Evolutionary conservation across 53 echinoderm and acorn worm species (phyloP).

Genomic region (Arbacia lixula): DNA sequence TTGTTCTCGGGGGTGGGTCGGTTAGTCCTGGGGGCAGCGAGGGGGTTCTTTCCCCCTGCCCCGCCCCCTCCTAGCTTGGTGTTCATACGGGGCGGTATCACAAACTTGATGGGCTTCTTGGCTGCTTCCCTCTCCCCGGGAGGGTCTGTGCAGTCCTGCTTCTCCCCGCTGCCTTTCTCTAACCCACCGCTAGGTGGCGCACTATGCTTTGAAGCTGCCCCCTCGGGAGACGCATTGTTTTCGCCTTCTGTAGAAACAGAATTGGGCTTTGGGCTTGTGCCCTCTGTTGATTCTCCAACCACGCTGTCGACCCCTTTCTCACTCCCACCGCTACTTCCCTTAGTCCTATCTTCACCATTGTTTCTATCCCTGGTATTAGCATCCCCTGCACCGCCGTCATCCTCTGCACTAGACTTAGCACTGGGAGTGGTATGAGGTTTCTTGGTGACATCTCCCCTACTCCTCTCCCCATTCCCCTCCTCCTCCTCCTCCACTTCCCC

Average conservation of each 20-base stretch:
- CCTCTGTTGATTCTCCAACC: not conserved
- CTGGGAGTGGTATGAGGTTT: no score
- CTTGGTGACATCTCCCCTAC: not conserved
- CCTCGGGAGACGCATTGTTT: not conserved
- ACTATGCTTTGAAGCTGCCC: no score
- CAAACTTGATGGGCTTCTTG: slow-evolving; percentile 50
- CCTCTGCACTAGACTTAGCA: not conserved
- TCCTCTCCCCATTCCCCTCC: not conserved
- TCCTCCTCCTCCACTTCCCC: slow-evolving; percentile 19
- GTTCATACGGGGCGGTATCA: slow-evolving; percentile 46
- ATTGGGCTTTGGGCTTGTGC: not conserved
- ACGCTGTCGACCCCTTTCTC: not conserved
- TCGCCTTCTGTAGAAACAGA: not conserved
- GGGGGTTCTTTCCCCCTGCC: slow-evolving; percentile 22
- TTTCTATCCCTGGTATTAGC: not conserved
- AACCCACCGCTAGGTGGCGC: no score
- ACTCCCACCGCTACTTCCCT: not conserved
- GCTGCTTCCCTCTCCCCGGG: slow-evolving; percentile 42
- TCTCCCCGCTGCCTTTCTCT: no score
- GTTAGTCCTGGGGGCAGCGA: slow-evolving; percentile 6
- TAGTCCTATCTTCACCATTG: not conserved
- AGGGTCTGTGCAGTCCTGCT: not conserved
- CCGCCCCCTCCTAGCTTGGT: not conserved
- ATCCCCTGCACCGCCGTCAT: not conserved
- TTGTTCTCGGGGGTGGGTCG: slow-evolving; percentile 1